Percentiles rank a stretch among this genome's conserved stretches.
These are phyloP conservation scores for Tenthredo amoena DNA, from an alignment of 2,888 invertebrate species.

Conservation along the genomic window DNA sequence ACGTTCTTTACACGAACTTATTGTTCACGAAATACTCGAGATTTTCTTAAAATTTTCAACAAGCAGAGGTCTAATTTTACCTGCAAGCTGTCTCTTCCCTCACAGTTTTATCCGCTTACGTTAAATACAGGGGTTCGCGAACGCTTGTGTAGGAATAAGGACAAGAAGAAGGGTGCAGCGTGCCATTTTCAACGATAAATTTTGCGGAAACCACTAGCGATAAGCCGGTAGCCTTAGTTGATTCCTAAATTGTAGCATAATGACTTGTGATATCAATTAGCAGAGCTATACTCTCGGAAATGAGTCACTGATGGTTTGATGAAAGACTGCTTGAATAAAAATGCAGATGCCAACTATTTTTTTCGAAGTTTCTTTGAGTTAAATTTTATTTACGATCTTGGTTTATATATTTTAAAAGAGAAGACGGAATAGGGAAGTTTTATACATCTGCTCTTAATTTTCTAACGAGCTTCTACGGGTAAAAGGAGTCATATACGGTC, in stretches of 20 bases:
- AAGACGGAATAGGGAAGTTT: not conserved
- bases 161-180: not conserved
- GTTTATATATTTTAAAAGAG: not conserved
- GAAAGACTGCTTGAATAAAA: not conserved
- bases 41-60: not conserved
- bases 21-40: not conserved
- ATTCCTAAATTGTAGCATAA: not conserved
- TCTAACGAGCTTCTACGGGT: slow-evolving; percentile 9
- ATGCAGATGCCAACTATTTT: not conserved
- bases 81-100: not conserved
- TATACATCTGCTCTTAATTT: not conserved
- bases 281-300: not conserved
- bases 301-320: not conserved
- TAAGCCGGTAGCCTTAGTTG: not conserved
- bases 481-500: slow-evolving; percentile 5
- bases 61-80: not conserved
- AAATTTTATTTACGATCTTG: not conserved
- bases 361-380: not conserved
- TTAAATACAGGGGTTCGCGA: not conserved
- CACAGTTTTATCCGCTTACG: not conserved
- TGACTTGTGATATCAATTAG: not conserved
- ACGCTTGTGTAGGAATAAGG: not conserved
- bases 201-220: not conserved
- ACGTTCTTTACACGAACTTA: too few relatives aligned
- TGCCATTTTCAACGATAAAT: not conserved